Evolutionary conservation across 2,113 vertebrate genomes (phyloP).

Genomic region (Porphyrio hochstetteri): DNA sequence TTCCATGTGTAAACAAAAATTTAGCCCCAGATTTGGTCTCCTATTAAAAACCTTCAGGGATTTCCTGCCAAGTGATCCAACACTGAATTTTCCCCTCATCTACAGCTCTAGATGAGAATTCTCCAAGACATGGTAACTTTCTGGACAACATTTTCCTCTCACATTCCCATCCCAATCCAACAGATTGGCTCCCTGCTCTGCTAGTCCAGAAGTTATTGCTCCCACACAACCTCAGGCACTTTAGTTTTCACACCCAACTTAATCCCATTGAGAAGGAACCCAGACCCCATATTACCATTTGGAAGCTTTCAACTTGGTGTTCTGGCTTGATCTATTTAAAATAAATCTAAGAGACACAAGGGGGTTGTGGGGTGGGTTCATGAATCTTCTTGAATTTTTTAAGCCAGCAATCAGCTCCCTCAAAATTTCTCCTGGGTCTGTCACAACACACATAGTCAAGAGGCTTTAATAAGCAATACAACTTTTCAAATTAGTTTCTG

Average conservation of each 20-base stretch:
- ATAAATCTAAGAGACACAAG: neutral
- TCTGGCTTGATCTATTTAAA: neutral
- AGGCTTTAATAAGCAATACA: rapidly evolving
- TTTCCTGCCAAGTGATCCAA: neutral
- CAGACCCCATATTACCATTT: neutral
- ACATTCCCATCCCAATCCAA: neutral
- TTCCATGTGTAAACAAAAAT: neutral
- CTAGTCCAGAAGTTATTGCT: neutral
- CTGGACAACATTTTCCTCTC: neutral
- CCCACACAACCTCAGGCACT: neutral
- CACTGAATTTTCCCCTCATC: neutral
- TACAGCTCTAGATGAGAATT: neutral
- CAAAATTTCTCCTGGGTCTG: neutral
- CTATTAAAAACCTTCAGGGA: neutral
- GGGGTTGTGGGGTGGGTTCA: neutral
- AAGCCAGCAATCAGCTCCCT: neutral
- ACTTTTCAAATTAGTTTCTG: neutral
- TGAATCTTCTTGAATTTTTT: neutral
- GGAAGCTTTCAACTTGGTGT: neutral
- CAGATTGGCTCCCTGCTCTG: neutral
- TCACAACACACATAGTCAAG: neutral
- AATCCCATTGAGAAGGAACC: neutral
- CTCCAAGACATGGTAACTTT: neutral
- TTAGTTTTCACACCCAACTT: neutral
- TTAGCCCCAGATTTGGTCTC: neutral